Conservation (phyloP, 2,113 vertebrate species). For the Varanus salvator region DNA sequence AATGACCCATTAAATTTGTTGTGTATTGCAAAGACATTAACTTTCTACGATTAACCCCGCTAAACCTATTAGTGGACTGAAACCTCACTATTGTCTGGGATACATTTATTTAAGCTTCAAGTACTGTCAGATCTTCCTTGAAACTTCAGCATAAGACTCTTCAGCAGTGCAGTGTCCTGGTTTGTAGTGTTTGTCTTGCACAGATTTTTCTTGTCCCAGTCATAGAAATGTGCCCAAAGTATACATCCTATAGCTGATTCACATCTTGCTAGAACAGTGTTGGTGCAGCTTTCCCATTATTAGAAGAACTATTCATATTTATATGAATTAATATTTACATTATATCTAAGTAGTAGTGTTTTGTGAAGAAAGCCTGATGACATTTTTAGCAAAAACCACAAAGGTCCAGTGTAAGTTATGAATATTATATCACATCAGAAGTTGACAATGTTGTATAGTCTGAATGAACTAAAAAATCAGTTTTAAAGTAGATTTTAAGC, state of each 20-base stretch:
- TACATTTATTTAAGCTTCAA: not conserved
- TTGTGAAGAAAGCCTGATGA: constrained; percentile 1
- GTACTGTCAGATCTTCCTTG: not conserved
- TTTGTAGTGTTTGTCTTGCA: not conserved
- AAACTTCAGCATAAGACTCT: not conserved
- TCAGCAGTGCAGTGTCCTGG: not conserved
- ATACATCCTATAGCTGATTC: not conserved
- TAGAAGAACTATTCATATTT: not conserved
- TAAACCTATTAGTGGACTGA: not conserved
- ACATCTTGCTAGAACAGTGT: not conserved
- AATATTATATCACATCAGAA: not conserved
- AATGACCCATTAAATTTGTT: not conserved
- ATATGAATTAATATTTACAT: not conserved
- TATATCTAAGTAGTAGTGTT: not conserved
- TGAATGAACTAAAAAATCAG: not conserved
- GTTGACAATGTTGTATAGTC: not conserved
- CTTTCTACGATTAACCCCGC: not conserved
- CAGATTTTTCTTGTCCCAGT: not conserved
- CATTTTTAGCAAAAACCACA: not conserved
- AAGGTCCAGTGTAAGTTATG: not conserved
- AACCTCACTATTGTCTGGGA: not conserved
- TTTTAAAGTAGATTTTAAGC: not conserved
- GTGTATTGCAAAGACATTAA: not conserved
- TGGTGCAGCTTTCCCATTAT: not conserved
- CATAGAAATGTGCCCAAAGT: not conserved